These are phyloP conservation scores for Rhamphomyia laevipes DNA, from an alignment of 2,888 invertebrate species.

Conservation along the genomic window DNA sequence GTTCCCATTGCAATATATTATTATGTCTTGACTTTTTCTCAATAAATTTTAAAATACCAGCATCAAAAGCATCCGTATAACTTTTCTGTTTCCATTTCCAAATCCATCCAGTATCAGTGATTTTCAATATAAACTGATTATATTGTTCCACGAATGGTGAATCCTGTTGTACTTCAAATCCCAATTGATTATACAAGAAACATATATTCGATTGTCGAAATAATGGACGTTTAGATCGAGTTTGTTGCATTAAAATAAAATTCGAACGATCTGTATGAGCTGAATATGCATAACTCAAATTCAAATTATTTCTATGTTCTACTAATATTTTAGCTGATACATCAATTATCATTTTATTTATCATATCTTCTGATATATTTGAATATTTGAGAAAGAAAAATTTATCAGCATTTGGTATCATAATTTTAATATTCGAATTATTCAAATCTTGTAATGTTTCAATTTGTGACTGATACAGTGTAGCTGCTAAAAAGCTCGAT, in stretches of 20 bases:
- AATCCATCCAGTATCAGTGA: neutral
- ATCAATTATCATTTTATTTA: neutral
- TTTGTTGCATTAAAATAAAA: neutral
- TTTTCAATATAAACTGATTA: neutral
- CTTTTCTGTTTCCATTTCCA: neutral
- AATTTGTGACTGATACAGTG: neutral
- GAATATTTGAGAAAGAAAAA: neutral
- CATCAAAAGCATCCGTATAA: neutral
- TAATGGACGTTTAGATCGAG: neutral
- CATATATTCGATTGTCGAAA: neutral
- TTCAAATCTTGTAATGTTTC: neutral
- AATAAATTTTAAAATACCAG: neutral
- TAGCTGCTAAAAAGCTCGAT: neutral
- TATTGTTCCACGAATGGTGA: neutral
- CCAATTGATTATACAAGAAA: neutral
- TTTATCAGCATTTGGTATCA: neutral
- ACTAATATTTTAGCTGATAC: neutral
- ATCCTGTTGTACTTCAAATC: neutral
- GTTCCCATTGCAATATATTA: too few relatives aligned
- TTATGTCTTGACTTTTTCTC: too few relatives aligned
- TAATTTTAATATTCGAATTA: neutral
- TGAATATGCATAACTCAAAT: neutral
- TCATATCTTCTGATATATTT: neutral
- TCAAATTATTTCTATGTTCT: neutral
- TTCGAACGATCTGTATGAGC: neutral